These are phyloP conservation scores for Eumacrocentrus americanus DNA, from an alignment of 2,888 invertebrate species.

Conservation along the genomic window DNA sequence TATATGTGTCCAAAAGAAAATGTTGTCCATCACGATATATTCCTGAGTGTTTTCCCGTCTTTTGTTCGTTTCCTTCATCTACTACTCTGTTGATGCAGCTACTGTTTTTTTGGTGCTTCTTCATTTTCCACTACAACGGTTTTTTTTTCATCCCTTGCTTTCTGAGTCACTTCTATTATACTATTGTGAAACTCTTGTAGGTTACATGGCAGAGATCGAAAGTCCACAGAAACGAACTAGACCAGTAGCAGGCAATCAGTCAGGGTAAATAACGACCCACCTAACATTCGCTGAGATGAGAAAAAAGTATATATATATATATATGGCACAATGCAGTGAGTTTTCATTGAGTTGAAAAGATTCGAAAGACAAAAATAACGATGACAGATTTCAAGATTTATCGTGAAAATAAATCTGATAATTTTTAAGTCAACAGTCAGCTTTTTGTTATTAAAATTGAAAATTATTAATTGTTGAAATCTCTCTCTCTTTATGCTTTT, in stretches of 20 bases:
- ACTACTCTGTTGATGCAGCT: conserved; percentile 3
- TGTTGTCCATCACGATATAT: conserved; percentile 19
- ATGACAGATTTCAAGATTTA: background rate
- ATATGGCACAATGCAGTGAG: background rate
- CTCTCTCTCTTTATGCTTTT: no score
- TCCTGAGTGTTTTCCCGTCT: conserved; percentile 4
- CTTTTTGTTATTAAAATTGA: no score
- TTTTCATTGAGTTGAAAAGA: background rate
- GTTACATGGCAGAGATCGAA: conserved; percentile 32
- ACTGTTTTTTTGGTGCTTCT: background rate
- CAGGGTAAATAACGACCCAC: conserved; percentile 47
- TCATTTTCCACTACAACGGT: conserved; percentile 15
- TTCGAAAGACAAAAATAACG: background rate
- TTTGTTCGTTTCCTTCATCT: conserved; percentile 9
- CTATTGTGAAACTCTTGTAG: conserved; percentile 19
- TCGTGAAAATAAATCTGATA: no score
- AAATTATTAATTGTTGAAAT: no score
- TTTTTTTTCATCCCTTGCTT: conserved; percentile 3
- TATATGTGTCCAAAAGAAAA: conserved; percentile 16
- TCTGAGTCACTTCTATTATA: conserved; percentile 16
- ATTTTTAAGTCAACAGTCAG: no score
- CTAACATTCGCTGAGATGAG: conserved; percentile 31
- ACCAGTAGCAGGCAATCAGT: conserved; percentile 45
- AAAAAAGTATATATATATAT: background rate
- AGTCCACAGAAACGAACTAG: conserved; percentile 35